These are phyloP conservation scores for Arrhopalites spinosus DNA, from an alignment of 2,888 invertebrate genomes.

Conservation along the genomic window DNA sequence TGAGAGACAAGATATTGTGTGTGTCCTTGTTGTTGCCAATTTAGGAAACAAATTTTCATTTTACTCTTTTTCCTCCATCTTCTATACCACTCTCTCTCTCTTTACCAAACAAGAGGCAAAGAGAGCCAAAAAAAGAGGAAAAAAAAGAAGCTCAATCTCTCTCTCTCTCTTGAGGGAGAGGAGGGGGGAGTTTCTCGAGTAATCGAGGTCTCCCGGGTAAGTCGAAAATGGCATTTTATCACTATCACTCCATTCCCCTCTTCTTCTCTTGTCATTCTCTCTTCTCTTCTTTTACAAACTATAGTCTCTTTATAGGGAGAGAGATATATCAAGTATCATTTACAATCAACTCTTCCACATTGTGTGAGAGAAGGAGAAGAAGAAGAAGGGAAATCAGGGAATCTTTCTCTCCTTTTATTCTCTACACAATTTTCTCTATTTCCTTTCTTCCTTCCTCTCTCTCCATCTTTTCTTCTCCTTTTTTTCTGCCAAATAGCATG, in stretches of 20 bases:
- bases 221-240: slow-evolving; percentile 18
- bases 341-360: neutral
- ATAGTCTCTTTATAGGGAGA: too few relatives aligned
- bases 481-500: too few relatives aligned
- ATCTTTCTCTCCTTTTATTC: too few relatives aligned
- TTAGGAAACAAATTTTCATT: slow-evolving; percentile 1
- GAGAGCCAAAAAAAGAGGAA: neutral
- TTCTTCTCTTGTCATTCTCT: neutral
- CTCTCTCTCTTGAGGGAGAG: slow-evolving; percentile 2
- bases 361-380: neutral
- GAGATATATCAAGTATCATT: too few relatives aligned
- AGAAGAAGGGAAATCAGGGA: too few relatives aligned
- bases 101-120: neutral
- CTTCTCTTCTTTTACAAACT: neutral
- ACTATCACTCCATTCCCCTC: slow-evolving; percentile 12
- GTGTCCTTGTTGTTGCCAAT: slow-evolving; percentile 12
- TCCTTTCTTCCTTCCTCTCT: too few relatives aligned
- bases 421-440: too few relatives aligned
- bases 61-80: neutral
- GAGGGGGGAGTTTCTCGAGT: too few relatives aligned
- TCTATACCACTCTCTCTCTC: slow-evolving; percentile 16
- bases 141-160: neutral
- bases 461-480: neutral
- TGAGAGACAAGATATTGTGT: neutral
- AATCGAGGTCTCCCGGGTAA: slow-evolving; percentile 20